Conservation (phyloP, 2,113 vertebrate species). For the Salvelinus sp. region DNA sequence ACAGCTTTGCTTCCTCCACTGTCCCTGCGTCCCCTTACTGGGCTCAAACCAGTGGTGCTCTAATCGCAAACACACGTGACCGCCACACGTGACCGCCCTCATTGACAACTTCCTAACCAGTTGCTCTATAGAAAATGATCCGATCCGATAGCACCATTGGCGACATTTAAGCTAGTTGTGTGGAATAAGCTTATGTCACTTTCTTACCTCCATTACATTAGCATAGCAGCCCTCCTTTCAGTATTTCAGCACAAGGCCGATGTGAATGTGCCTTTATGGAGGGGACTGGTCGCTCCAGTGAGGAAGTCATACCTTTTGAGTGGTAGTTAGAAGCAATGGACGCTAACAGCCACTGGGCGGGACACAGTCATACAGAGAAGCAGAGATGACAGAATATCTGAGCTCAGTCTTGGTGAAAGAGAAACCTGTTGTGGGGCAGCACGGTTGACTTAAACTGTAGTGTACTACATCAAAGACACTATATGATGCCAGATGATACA, state of each 20-base stretch:
- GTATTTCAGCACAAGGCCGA: constrained; percentile 59
- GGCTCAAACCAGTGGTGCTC: too few species aligned
- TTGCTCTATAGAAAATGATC: too few species aligned
- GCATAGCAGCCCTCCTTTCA: not conserved
- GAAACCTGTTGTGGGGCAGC: not conserved
- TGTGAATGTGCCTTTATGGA: constrained; percentile 41
- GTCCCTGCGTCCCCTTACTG: too few species aligned
- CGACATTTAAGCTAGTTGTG: too few species aligned
- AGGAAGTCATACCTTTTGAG: not conserved
- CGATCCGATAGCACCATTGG: too few species aligned
- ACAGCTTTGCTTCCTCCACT: too few species aligned
- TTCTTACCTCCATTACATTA: not conserved
- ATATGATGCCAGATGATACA: not conserved
- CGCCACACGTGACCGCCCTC: not conserved
- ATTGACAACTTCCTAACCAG: too few species aligned
- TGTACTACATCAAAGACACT: not conserved
- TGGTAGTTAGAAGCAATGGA: not conserved
- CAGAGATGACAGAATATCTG: not conserved
- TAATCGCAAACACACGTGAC: too few species aligned
- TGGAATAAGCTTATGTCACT: too few species aligned
- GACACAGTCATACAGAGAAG: not conserved
- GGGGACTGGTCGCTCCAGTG: constrained; percentile 51
- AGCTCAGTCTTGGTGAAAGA: not conserved
- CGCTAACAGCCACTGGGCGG: not conserved
- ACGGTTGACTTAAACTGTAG: not conserved